Evolutionary conservation across 2,797 vertebrate genomes (phyloP).

Genomic region (Apogon talboti): DNA sequence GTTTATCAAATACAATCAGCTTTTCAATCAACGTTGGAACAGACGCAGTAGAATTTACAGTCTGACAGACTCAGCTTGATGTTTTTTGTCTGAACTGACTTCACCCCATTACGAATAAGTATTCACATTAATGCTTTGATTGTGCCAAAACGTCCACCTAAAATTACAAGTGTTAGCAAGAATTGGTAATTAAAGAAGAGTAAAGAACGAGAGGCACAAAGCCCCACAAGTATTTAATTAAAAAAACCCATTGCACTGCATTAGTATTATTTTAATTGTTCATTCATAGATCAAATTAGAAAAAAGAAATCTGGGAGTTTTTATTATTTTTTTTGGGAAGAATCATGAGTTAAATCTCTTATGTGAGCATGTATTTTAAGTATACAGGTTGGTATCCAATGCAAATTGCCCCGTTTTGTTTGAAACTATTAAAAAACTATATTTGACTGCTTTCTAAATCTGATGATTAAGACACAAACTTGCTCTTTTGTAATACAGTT

Average conservation of each 20-base stretch:
- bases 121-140: constrained; percentile 53
- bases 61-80: too few relatives aligned
- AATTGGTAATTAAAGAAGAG: constrained; percentile 27
- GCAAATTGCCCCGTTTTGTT: constrained; percentile 40
- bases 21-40: too few relatives aligned
- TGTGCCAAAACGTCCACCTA: constrained; percentile 75
- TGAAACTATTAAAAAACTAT: constrained; percentile 21
- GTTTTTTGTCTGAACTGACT: constrained; percentile 20
- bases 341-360: constrained; percentile 37
- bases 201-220: constrained; percentile 32
- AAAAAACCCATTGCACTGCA: constrained; percentile 76
- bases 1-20: too few relatives aligned
- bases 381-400: constrained; percentile 38
- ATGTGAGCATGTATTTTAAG: constrained; percentile 51
- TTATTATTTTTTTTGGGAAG: constrained; percentile 51
- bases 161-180: constrained; percentile 47
- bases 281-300: constrained; percentile 46
- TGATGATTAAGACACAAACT: constrained; percentile 55
- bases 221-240: constrained; percentile 61
- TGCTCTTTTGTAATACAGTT: constrained; percentile 78
- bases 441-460: constrained; percentile 61
- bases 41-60: too few relatives aligned
- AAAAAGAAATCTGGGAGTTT: constrained; percentile 49
- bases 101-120: constrained; percentile 21
- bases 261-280: constrained; percentile 72